Evolutionary conservation across 2,797 vertebrate species (phyloP).

Genomic region (Oryzias sinensis): DNA sequence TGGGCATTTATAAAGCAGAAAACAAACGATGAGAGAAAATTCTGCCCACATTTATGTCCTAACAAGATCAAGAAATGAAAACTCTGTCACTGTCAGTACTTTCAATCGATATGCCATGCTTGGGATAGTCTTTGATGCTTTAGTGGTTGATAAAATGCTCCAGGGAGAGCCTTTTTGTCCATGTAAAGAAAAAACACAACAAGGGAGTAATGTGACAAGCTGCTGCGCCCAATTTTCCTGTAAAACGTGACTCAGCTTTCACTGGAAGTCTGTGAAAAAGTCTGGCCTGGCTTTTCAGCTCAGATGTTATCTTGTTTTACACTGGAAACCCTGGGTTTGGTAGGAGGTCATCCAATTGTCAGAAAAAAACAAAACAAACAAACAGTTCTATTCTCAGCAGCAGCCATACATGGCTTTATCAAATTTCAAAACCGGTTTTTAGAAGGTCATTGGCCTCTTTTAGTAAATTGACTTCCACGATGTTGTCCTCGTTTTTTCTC

Average conservation of each 20-base stretch:
- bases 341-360: neutral
- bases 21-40: too few relatives aligned
- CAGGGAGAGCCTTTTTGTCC: neutral
- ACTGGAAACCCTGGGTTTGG: neutral
- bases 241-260: conserved; percentile 46
- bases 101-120: neutral
- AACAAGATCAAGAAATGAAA: neutral
- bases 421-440: neutral
- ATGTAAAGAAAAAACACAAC: neutral
- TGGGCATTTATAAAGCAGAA: too few relatives aligned
- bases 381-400: neutral
- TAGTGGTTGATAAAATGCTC: neutral
- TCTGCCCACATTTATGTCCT: too few relatives aligned
- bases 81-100: neutral
- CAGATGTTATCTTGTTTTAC: conserved; percentile 1
- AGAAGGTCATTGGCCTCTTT: neutral
- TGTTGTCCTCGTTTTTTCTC: too few relatives aligned
- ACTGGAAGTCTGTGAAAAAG: conserved; percentile 26
- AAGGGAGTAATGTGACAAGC: neutral
- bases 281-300: neutral
- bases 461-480: neutral
- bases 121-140: neutral
- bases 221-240: conserved; percentile 16
- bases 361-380: neutral
- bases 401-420: too few relatives aligned